These are phyloP conservation scores for Drosophila stalkeri DNA, from an alignment of 2,888 invertebrate species.

Conservation along the genomic window DNA sequence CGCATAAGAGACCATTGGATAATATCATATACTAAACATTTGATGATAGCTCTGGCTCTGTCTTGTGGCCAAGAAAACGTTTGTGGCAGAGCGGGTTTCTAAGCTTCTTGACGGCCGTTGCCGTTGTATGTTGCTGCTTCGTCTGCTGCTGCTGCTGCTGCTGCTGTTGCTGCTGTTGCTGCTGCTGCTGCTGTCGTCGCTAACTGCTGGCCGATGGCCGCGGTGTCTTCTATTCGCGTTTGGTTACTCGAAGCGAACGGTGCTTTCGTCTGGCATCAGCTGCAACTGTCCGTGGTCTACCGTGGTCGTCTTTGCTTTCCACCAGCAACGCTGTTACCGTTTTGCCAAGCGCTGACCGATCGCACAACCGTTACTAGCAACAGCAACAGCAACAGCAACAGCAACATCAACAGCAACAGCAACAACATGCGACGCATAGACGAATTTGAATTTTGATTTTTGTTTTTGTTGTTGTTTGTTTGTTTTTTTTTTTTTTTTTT, in stretches of 20 bases:
- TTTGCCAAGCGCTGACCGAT: constrained; percentile 51
- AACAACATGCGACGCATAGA: constrained; percentile 51
- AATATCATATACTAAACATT: constrained; percentile 59
- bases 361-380: constrained; percentile 64
- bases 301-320: constrained; percentile 26
- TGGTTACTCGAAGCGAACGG: constrained; percentile 84
- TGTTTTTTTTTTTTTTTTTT: constrained; percentile 34
- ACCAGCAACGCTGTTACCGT: constrained; percentile 62
- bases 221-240: constrained; percentile 83
- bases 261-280: constrained; percentile 67
- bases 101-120: constrained; percentile 32
- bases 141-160: constrained; percentile 7
- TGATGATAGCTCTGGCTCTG: constrained; percentile 33
- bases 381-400: constrained; percentile 26
- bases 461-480: constrained; percentile 39
- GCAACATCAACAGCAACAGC: constrained; percentile 21
- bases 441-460: constrained; percentile 55
- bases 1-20: constrained; percentile 54
- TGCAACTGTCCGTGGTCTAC: constrained; percentile 27
- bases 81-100: constrained; percentile 51
- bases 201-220: constrained; percentile 44
- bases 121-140: constrained; percentile 13
- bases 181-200: constrained; percentile 14
- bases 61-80: constrained; percentile 32
- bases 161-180: constrained; percentile 9